phyloP scores from a whole-genome alignment of 1,140 invertebrate genomes.

The Hyles euphorbiae region DNA sequence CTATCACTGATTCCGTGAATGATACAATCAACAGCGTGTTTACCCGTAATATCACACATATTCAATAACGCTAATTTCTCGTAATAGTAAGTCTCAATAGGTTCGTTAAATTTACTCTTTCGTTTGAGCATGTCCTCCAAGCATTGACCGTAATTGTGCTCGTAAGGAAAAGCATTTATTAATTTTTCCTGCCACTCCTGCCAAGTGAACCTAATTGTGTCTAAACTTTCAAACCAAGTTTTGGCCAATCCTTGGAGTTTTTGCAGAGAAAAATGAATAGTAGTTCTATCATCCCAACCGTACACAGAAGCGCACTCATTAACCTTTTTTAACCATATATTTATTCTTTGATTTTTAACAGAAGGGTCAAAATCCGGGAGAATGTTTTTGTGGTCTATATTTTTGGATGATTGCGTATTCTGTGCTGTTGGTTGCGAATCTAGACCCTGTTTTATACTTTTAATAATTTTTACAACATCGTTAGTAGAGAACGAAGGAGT shows the following conservation, averaged over 20 bases:
- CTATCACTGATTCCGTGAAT: slow-evolving; percentile 31
- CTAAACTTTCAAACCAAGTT: slow-evolving; percentile 26
- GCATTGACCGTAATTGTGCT: slow-evolving; percentile 33
- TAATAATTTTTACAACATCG: slow-evolving; percentile 15
- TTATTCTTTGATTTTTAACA: too few species aligned
- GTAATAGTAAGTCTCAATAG: slow-evolving; percentile 31
- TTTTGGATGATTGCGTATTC: too few species aligned
- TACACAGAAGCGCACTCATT: slow-evolving; percentile 30
- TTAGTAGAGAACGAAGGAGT: slow-evolving; percentile 18
- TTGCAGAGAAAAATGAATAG: slow-evolving; percentile 27
- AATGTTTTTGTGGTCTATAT: too few species aligned
- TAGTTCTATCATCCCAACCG: slow-evolving; percentile 28
- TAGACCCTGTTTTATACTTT: too few species aligned
- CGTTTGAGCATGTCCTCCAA: slow-evolving; percentile 33
- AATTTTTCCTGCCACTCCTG: slow-evolving; percentile 31
- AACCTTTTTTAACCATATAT: slow-evolving; percentile 25
- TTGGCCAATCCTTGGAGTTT: slow-evolving; percentile 31
- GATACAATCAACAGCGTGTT: slow-evolving; percentile 34
- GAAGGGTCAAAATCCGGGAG: too few species aligned
- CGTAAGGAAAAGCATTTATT: slow-evolving; percentile 26
- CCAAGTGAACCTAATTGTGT: slow-evolving; percentile 26
- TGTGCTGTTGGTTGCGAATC: too few species aligned
- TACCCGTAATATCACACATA: slow-evolving; percentile 29
- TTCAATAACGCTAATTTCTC: slow-evolving; percentile 33
- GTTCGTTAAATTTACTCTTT: slow-evolving; percentile 26